phyloP scores from a whole-genome alignment of 2,888 invertebrate species.

The Phengaris arion region DNA sequence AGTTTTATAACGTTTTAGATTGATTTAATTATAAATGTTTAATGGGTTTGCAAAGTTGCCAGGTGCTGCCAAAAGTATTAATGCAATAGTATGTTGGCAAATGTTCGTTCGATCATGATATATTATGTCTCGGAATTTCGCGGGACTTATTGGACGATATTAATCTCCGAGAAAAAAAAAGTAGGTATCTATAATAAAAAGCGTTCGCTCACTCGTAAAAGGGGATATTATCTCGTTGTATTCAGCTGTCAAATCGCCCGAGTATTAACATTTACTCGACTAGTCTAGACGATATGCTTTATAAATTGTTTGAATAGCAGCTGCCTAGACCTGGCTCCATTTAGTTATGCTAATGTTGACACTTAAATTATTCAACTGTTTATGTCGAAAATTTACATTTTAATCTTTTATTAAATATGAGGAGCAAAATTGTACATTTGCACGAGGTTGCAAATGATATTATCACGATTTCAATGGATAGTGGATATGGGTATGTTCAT shows the following conservation, averaged over 20 bases:
- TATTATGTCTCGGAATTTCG: slow-evolving; percentile 9
- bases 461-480: slow-evolving; percentile 46
- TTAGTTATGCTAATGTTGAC: slow-evolving; percentile 12
- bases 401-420: neutral
- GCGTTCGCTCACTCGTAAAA: slow-evolving; percentile 24
- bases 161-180: neutral
- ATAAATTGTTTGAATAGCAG: slow-evolving; percentile 33
- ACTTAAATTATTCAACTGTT: slow-evolving; percentile 19
- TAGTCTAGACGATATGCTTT: slow-evolving; percentile 34
- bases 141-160: neutral
- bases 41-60: neutral
- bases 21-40: slow-evolving; percentile 17
- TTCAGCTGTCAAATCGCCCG: slow-evolving; percentile 34
- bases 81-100: neutral
- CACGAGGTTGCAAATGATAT: slow-evolving; percentile 43
- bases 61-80: slow-evolving; percentile 16
- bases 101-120: neutral
- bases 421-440: slow-evolving; percentile 48
- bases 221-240: slow-evolving; percentile 32
- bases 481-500: slow-evolving; percentile 53
- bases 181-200: neutral
- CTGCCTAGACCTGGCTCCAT: slow-evolving; percentile 28
- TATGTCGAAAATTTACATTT: slow-evolving; percentile 9
- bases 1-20: neutral
- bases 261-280: slow-evolving; percentile 33